Evolutionary conservation across 1,140 invertebrate species (phyloP), one percentile per base, ranked within the genome.

Genomic region (Pygmarrhopalites habei): DNA sequence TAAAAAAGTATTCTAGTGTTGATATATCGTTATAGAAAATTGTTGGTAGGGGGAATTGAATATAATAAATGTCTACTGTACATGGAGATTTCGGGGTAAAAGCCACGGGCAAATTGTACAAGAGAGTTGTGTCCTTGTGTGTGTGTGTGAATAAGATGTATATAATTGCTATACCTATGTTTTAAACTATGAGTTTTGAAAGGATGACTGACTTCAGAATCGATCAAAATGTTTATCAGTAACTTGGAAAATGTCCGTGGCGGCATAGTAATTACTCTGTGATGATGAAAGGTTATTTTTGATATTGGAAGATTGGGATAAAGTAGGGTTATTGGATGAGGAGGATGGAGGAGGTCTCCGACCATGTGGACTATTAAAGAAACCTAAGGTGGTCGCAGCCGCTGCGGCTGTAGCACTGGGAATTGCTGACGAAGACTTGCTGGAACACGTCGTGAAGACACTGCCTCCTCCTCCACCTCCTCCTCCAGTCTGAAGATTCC

Each of bases 231-330:
- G 67, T 47, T 65, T 68, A 46, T 68, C 63, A 56, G 59, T 17
- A 26, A 68, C 67, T 29, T 68, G 67, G 67, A 68, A 68, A 64
- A 68, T 68, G 44, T 68, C 67, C 26, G 67, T 68, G 26, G 67
- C 67, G 15, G 67, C 67, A 53, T 68, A 68, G 60, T 68, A 68
- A 62, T 65, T 68, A 58, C 62, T 68, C 44, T 68, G 49, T 28
- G 49, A 62, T n/a, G 23, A 29, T 19, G 7, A 5, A 5, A n/a
- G 21, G n/a, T 47, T 35, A 46, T 25, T 43, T 19, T 46, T 46
- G 35, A 17, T n/a, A 46, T 58, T 58, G 12, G 41, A 28, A 19
- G 43, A 44, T n/a, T 41, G 29, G 21, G 21, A 15, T 23, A 28
- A 23, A 19, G 4, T 19, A n/a, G 17, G 17, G 19, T 47, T 47